These are phyloP conservation scores for Luperina nickerlii DNA, from an alignment of 2,888 invertebrate species.

Conservation along the genomic window DNA sequence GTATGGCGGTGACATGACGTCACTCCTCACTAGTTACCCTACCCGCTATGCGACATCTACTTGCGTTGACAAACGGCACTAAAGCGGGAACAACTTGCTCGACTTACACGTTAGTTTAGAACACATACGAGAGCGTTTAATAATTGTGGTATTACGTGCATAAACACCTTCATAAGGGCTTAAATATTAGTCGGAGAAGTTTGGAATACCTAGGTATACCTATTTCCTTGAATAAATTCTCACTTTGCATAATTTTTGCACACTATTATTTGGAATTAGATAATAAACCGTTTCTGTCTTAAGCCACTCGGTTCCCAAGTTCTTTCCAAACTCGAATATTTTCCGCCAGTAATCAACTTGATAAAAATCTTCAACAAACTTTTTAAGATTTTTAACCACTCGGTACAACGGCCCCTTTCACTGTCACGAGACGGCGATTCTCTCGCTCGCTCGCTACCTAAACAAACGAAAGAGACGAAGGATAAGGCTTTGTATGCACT, in stretches of 20 bases:
- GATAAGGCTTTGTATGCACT: slow-evolving; percentile 62
- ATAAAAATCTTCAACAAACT: slow-evolving; percentile 13
- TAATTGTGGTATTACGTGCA: slow-evolving; percentile 50
- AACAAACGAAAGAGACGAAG: slow-evolving; percentile 55
- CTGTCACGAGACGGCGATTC: slow-evolving; percentile 69
- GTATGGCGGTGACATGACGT: slow-evolving; percentile 54
- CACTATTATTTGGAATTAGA: neutral
- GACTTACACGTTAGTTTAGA: slow-evolving; percentile 51
- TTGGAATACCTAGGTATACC: neutral
- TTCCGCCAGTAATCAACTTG: neutral
- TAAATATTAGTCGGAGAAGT: slow-evolving; percentile 8
- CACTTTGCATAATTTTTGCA: slow-evolving; percentile 1
- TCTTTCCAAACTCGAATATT: slow-evolving; percentile 1
- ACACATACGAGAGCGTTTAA: slow-evolving; percentile 53
- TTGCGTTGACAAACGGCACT: slow-evolving; percentile 55
- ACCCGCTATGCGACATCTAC: slow-evolving; percentile 51
- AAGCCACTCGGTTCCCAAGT: neutral
- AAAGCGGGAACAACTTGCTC: slow-evolving; percentile 53
- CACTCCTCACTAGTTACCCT: slow-evolving; percentile 49
- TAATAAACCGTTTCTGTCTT: neutral
- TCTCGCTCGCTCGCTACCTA: slow-evolving; percentile 44
- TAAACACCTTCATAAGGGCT: slow-evolving; percentile 30
- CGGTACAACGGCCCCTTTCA: slow-evolving; percentile 77
- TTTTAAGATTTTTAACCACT: slow-evolving; percentile 59
- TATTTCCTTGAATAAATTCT: slow-evolving; percentile 8